Percentiles rank a stretch among this genome's conserved stretches.
phyloP scores from a whole-genome alignment of 2,888 invertebrate genomes.

The Creontiades dilutus region DNA sequence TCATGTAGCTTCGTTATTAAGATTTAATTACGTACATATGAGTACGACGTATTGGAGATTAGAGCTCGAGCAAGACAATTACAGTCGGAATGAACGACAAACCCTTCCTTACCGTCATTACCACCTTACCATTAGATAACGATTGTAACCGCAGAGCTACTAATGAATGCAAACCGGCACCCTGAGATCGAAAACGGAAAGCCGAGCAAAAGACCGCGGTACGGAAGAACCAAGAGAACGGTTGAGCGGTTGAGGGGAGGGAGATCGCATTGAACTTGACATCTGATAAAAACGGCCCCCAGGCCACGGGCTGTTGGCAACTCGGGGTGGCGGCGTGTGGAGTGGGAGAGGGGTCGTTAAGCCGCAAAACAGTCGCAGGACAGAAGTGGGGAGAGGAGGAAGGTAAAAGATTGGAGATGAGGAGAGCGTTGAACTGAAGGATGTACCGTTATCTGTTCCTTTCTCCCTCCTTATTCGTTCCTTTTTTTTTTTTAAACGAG shows the following conservation, averaged over 20 bases:
- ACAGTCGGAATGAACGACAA: too few relatives aligned
- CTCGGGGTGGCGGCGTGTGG: background rate
- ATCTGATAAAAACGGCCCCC: constrained; percentile 40
- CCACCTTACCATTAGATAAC: constrained; percentile 1
- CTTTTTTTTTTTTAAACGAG: background rate
- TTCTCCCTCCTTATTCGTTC: constrained; percentile 1
- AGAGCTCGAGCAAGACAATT: too few relatives aligned
- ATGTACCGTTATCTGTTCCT: constrained; percentile 51
- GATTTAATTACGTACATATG: too few relatives aligned
- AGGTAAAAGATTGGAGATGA: constrained; percentile 23
- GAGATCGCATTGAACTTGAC: constrained; percentile 47
- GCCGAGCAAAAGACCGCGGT: background rate
- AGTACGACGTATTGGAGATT: too few relatives aligned
- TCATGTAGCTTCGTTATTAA: too few relatives aligned
- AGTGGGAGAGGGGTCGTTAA: constrained; percentile 7
- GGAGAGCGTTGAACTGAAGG: constrained; percentile 53
- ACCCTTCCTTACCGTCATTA: too few relatives aligned
- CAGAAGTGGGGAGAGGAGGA: background rate
- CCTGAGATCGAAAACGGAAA: background rate
- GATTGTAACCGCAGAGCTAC: background rate
- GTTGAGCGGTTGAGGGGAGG: too few relatives aligned
- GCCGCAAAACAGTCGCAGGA: constrained; percentile 22
- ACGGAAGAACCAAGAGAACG: too few relatives aligned
- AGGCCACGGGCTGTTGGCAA: background rate
- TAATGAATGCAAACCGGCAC: constrained; percentile 45